These are phyloP conservation scores for Naso thynnoides DNA, from an alignment of 2,797 vertebrate genomes.

Conservation along the genomic window DNA sequence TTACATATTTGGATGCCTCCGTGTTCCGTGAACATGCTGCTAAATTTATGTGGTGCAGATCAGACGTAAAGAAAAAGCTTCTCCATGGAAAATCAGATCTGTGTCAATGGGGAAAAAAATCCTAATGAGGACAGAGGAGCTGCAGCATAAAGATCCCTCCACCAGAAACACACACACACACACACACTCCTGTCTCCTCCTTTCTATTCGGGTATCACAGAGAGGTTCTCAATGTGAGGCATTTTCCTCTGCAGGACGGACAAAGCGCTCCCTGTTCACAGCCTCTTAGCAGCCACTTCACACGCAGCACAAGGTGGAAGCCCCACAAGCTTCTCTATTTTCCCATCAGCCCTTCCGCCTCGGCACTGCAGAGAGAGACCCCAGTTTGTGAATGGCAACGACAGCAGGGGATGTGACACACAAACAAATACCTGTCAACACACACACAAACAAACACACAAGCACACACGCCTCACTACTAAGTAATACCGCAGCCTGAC, in stretches of 20 bases:
- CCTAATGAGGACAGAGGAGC: conserved; percentile 9
- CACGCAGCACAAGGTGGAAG: conserved; percentile 79
- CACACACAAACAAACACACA: conserved; percentile 5
- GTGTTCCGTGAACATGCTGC: background rate
- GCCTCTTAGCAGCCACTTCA: conserved; percentile 88
- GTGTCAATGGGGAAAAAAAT: background rate
- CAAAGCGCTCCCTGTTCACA: conserved; percentile 83
- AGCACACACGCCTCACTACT: background rate
- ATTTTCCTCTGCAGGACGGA: conserved; percentile 65
- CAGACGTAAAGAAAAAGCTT: background rate
- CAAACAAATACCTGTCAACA: conserved; percentile 43
- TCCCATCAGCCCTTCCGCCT: conserved; percentile 44
- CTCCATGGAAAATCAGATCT: conserved; percentile 2
- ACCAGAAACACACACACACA: conserved; percentile 17
- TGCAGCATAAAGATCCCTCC: conserved; percentile 1
- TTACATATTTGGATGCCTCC: background rate
- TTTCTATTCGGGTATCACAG: conserved; percentile 39
- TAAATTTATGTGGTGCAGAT: conserved; percentile 2
- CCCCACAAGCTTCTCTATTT: conserved; percentile 51
- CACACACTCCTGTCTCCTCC: background rate
- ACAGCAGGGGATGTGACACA: conserved; percentile 29
- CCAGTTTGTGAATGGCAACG: conserved; percentile 32
- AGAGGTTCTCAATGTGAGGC: conserved; percentile 61
- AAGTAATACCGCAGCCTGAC: conserved; percentile 1
- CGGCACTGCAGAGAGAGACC: conserved; percentile 23